phyloP scores from a whole-genome alignment of 1,140 invertebrate genomes.

The Chrysomallon squamiferum region DNA sequence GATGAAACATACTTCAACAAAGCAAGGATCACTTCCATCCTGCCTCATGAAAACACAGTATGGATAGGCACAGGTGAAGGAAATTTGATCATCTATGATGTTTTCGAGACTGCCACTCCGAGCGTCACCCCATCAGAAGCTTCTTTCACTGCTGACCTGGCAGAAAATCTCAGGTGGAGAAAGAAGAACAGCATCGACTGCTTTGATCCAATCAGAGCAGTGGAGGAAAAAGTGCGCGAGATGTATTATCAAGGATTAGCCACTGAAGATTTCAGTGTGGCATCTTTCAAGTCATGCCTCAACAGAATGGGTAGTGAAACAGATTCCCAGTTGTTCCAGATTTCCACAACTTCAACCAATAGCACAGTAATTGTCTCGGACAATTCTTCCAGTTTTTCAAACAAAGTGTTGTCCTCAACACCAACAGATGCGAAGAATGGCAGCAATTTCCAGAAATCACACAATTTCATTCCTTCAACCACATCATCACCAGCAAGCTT shows the following conservation, averaged over 20 bases:
- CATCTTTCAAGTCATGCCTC: too few relatives aligned
- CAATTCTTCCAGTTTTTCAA: neutral
- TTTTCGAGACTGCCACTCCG: constrained; percentile 35
- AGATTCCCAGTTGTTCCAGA: neutral
- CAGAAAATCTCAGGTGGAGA: constrained; percentile 5
- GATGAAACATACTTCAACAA: constrained; percentile 60
- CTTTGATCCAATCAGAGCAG: constrained; percentile 21
- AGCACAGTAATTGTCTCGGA: neutral
- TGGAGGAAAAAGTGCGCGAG: constrained; percentile 25
- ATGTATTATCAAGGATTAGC: constrained; percentile 17
- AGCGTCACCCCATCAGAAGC: constrained; percentile 45
- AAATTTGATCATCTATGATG: constrained; percentile 65
- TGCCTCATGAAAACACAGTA: constrained; percentile 61
- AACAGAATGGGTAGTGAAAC: too few relatives aligned
- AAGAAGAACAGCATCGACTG: neutral
- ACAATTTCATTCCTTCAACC: neutral
- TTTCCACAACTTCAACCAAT: neutral
- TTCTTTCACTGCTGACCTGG: constrained; percentile 27
- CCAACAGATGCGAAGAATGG: neutral
- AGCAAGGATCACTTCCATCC: constrained; percentile 62
- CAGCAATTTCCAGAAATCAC: neutral
- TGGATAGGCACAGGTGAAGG: constrained; percentile 69
- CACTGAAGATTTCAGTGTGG: neutral
- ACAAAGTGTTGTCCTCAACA: constrained; percentile 7
- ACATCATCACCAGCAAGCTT: constrained; percentile 4